Evolutionary conservation across 53 echinoderm and acorn worm species (phyloP), one percentile per base, ranked within the genome.

Genomic region (Paracentrotus lividus): DNA sequence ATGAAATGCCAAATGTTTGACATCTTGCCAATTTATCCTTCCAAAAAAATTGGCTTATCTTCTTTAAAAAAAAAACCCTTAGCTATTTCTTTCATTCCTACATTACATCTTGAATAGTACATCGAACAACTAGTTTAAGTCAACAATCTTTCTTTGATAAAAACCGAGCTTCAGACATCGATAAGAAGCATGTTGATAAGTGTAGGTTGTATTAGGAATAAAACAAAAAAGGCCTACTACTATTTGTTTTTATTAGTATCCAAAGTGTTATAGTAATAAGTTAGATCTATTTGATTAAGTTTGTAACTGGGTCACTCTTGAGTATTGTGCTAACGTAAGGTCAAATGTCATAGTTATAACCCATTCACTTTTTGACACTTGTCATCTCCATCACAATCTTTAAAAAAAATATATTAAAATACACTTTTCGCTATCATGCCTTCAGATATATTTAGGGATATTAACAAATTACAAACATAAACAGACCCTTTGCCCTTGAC

Each of bases 121-220:
- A 81, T 47, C 81, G 47, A n/a, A 47, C 81, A 47, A 81, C 2
- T n/a, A n/a, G n/a, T 10, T 4, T 24, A 81, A 45, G 81, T 81
- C 81, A 81, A 81, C 20, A 81, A 81, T 81, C 81, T 81, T 47
- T 81, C 81, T 81, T 81, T 81, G 86, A 86, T 86, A 86, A 86
- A 56, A 53, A 24, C 54, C 86, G 86, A 53, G 56, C 34, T 86
- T 86, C 86, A 86, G 86, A 86, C 86, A 86, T 55, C 34, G 86
- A 86, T 86, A 86, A 86, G 86, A 86, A 21, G 15, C 33, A 49
- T 56, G 86, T 52, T 12, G 53, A 56, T 86, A 86, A 55, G 86
- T 86, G 81, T 81, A 81, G 81, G 72, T 47, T n/a, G 26, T 26
- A 47, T 81, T 81, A 44, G 49, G 10, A 81, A 13, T 47, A 81